Conservation (phyloP, 2,113 vertebrate species). For the Andinoacara biseriatus region DNA sequence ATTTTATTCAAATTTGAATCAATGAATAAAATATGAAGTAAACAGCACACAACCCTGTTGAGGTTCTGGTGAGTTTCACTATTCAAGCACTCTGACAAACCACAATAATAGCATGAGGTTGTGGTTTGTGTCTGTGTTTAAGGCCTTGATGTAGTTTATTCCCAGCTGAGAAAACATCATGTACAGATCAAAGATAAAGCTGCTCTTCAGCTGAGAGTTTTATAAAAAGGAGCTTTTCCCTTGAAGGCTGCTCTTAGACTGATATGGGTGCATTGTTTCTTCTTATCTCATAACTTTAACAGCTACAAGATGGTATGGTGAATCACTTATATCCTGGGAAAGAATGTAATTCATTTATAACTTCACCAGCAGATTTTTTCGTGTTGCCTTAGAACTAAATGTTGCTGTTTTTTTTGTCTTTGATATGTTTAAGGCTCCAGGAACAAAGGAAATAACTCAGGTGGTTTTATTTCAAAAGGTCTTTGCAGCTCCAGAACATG, state of each 20-base stretch:
- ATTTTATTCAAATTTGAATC: not conserved
- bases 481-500: not conserved
- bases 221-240: not conserved
- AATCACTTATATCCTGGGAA: not conserved
- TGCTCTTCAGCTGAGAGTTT: not conserved
- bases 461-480: not conserved
- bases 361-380: not conserved
- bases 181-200: not conserved
- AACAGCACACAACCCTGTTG: not conserved
- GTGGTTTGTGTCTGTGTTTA: not conserved
- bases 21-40: not conserved
- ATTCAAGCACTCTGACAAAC: not conserved
- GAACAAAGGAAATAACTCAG: not conserved
- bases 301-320: not conserved
- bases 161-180: constrained; percentile 16
- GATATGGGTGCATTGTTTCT: not conserved
- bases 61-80: not conserved
- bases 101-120: not conserved
- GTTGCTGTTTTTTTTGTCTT: not conserved
- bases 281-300: not conserved
- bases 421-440: not conserved
- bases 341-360: not conserved
- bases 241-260: not conserved
- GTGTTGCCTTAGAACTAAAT: not conserved
- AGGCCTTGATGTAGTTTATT: constrained; percentile 25